Base-by-base conservation (phyloP, 2,888 invertebrate genomes). In the Falcaria lacertinaria region DNA sequence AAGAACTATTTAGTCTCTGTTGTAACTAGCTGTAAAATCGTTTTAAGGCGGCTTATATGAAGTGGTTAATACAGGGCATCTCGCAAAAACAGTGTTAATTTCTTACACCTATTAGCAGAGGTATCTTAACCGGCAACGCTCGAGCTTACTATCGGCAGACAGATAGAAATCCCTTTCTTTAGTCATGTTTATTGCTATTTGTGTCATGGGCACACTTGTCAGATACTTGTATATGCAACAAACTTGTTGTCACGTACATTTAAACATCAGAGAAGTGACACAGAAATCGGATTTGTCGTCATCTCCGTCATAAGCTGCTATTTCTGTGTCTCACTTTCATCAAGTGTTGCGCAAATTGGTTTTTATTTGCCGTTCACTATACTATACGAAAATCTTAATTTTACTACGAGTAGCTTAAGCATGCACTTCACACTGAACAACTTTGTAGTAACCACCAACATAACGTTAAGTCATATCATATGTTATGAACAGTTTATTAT, bases 21-120 rank as follows among this genome's bases (percentile, higher is more conserved):
- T 11, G 28, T 11, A 28, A 28, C 11, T 65, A 50, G 55, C 50
- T 57, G 60, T 66, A 69, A 74, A 60, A 53, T 45, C 57, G 50
- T 50, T 64, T 71, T 60, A 64, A 69, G 48, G 57, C 36, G 57
- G 63, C 64, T 71, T 70, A 80, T 76, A 81, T 75, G 73, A 78
- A 79, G 74, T 76, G 66, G 65, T 69, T 69, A 74, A 68, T 69
- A 57, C 61, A 52, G 63, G 64, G 28, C 28, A 28, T 28, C 66
- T 67, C 63, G 69, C 72, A 67, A 74, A 74, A 68, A 63, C 61
- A 64, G 71, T 73, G 83, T 75, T 82, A 83, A 82, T 82, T 78
- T 73, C 61, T 62, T 55, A 60, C 69, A 60, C 60, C 69, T 69
- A 81, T 82, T 81, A 82, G 80, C 81, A 72, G 61, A 50, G 58